Base-by-base conservation (phyloP, 2,797 vertebrate species). In the Poecilia picta region DNA sequence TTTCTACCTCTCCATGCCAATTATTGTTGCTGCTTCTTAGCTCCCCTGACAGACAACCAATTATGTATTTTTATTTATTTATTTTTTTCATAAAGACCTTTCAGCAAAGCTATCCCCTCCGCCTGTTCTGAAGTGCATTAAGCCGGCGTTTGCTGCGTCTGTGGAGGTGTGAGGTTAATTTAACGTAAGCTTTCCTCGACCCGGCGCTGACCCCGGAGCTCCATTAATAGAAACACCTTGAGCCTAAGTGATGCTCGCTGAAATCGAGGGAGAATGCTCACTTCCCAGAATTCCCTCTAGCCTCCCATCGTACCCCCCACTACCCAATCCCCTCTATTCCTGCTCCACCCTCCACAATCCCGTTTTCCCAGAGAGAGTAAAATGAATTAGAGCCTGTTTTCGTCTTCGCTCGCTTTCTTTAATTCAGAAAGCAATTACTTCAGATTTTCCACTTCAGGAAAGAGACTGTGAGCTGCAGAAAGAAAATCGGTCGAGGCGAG, bases 341-440 rank as follows among this genome's bases (percentile, higher is more conserved):
- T 57, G 78, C 15, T 11, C 81, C 84, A 73, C 25, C 76, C 73
- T 5, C 23, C 2, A 53, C 51, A 53, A 53, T 53, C 51, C 51
- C 51, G n/a, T 81, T 85, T 83, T 93, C 87, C 90, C 90, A 75
- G 81, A 84, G 89, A 90, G 83, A 84, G 73, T 68, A 71, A 86
- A 93, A 93, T 93, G 88, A 94, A 94, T 95, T 88, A 94, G 83
- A 90, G 87, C 80, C 90, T 91, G 89, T 92, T 95, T 94, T 94
- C 84, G 93, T 94, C 91, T 85, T 83, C 91, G 89, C 89, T 93
- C 89, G 91, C 91, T 90, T 90, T 92, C 91, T 95, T 94, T 94
- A 95, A 95, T 95, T 94, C 93, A 94, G 91, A 95, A 94, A 95
- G 91, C 95, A 96, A 96, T 96, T 95, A 95, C 94, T 95, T 95